Conservation (phyloP, 2,113 vertebrate species). For the Antidorcas marsupialis region DNA sequence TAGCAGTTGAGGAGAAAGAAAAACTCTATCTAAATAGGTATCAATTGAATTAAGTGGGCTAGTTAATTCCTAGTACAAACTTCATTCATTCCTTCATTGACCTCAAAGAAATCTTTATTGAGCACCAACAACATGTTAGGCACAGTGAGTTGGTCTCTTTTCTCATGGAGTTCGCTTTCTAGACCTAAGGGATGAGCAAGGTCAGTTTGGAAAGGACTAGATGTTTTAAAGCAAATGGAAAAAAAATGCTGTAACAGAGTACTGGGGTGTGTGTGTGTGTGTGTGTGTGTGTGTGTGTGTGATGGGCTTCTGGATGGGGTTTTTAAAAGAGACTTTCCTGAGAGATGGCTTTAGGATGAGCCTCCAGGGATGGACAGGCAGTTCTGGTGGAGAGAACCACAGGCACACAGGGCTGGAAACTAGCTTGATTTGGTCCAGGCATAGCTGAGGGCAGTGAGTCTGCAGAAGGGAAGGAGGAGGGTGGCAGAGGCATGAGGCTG, state of each 20-base stretch:
- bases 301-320: background rate
- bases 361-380: background rate
- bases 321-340: background rate
- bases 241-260: background rate
- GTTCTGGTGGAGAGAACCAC: background rate
- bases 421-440: background rate
- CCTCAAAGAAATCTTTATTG: background rate
- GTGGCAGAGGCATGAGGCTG: background rate
- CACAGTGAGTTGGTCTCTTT: rapidly evolving
- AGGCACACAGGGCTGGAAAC: background rate
- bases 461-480: background rate
- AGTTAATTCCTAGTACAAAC: background rate
- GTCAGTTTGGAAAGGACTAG: background rate
- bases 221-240: background rate
- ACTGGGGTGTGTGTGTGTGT: background rate
- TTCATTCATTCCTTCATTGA: background rate
- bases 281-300: background rate
- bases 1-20: background rate
- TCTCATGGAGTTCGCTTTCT: background rate
- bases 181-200: background rate
- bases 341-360: background rate
- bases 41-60: background rate
- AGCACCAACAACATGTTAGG: background rate
- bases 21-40: background rate
- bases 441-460: background rate